Evolutionary conservation across 30 jellyfish, hydroid and myxozoan species (phyloP).

Genomic region (Nemopilema nomurai): DNA sequence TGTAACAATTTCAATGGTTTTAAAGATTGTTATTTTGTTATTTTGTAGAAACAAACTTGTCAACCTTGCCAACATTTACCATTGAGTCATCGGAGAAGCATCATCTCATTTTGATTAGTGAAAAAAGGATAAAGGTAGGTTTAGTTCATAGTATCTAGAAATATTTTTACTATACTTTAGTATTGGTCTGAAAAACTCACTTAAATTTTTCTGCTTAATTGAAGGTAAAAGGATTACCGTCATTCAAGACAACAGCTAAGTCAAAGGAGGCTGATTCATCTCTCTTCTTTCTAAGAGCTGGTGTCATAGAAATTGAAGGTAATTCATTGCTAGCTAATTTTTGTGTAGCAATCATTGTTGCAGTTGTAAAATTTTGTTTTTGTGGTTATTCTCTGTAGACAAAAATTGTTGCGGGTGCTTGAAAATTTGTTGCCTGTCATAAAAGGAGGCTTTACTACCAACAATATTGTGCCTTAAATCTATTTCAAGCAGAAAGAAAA

Average conservation of each 20-base stretch:
- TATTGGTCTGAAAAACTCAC: too few relatives aligned
- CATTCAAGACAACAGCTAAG: constrained; percentile 64
- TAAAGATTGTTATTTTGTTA: not conserved
- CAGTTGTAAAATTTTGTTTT: not conserved
- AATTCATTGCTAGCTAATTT: not conserved
- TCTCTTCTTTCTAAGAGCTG: constrained; percentile 75
- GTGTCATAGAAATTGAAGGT: constrained; percentile 83
- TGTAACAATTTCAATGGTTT: too few relatives aligned
- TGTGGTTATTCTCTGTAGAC: too few relatives aligned
- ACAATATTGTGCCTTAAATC: too few relatives aligned
- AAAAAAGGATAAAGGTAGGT: constrained; percentile 74
- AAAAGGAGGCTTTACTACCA: too few relatives aligned
- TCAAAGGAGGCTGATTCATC: constrained; percentile 65
- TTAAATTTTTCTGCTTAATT: not conserved
- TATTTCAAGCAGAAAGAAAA: too few relatives aligned
- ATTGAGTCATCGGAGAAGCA: constrained; percentile 80
- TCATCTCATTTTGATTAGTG: constrained; percentile 71
- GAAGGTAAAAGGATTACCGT: constrained; percentile 78
- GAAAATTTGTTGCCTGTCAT: too few relatives aligned
- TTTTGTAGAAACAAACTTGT: constrained; percentile 48
- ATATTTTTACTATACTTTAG: too few relatives aligned
- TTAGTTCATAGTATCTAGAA: too few relatives aligned
- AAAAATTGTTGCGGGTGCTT: too few relatives aligned
- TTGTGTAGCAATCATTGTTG: not conserved
- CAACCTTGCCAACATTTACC: constrained; percentile 65